Evolutionary conservation across 2,113 vertebrate species (phyloP).

Genomic region (Pelusios castaneus): DNA sequence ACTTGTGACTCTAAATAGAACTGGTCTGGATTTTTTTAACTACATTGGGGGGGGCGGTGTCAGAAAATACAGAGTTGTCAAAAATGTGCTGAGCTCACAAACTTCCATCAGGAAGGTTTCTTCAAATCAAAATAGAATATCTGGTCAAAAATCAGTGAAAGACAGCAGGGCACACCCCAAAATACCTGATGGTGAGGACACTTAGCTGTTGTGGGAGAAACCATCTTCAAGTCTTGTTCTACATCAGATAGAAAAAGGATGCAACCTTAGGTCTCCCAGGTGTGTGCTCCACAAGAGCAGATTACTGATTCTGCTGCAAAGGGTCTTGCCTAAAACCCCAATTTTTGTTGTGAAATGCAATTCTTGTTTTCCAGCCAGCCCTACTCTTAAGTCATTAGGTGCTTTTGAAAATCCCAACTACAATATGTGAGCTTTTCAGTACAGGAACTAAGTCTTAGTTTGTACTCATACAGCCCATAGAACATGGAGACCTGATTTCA

Average conservation of each 20-base stretch:
- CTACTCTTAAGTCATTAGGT: not conserved
- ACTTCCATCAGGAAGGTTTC: not conserved
- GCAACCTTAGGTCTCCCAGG: not conserved
- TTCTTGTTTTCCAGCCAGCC: not conserved
- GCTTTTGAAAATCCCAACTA: not conserved
- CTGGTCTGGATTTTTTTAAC: not conserved
- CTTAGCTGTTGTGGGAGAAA: not conserved
- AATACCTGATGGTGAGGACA: not conserved
- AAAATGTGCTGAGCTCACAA: not conserved
- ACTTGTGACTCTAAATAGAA: not conserved
- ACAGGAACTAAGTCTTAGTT: constrained; percentile 6
- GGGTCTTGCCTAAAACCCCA: not conserved
- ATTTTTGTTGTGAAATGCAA: not conserved
- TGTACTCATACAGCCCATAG: not conserved
- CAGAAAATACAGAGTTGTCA: not conserved
- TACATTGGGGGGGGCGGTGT: too few species aligned
- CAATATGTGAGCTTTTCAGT: not conserved
- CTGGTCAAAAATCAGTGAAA: not conserved
- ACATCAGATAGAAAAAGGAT: not conserved
- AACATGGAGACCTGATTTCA: constrained; percentile 41
- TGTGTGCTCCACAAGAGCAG: not conserved
- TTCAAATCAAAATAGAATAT: not conserved
- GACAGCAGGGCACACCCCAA: not conserved
- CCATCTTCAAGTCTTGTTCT: not conserved
- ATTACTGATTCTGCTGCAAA: not conserved